Percentiles rank a stretch among this genome's conserved stretches.
These are phyloP conservation scores for Cynodonichthys magdalenae DNA, from an alignment of 2,797 vertebrate species.

Conservation along the genomic window DNA sequence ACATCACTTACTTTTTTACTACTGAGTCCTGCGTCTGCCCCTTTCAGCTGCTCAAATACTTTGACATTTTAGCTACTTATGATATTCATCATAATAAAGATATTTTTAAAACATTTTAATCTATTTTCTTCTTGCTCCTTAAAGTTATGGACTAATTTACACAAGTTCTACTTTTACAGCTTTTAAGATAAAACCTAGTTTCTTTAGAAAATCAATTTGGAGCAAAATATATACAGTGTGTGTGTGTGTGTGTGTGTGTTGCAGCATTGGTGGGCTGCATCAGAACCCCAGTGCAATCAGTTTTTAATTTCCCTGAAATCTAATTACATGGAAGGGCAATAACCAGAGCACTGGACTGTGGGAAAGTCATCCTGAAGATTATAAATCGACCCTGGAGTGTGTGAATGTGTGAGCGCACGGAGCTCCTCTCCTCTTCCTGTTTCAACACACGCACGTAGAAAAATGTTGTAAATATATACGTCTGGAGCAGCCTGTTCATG, in stretches of 20 bases:
- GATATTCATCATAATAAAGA: no score
- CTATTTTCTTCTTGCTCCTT: no score
- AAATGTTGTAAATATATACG: slow-evolving; percentile 4
- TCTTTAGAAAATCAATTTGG: no score
- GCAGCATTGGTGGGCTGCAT: slow-evolving; percentile 29
- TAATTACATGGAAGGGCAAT: slow-evolving; percentile 69
- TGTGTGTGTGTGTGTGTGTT: slow-evolving; percentile 16
- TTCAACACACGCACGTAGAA: not conserved
- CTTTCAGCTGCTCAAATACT: no score
- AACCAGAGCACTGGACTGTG: slow-evolving; percentile 60
- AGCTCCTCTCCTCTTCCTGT: not conserved
- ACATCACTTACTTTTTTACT: no score
- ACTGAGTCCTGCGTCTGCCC: no score
- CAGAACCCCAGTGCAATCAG: slow-evolving; percentile 61
- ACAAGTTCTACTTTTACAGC: no score
- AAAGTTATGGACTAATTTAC: no score
- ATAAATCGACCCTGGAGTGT: slow-evolving; percentile 51
- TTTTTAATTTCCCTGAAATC: slow-evolving; percentile 74
- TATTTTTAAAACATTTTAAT: no score
- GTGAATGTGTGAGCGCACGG: slow-evolving; percentile 7
- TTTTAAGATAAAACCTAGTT: no score
- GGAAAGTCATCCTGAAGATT: slow-evolving; percentile 56
- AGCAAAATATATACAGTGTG: not conserved
- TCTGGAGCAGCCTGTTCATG: not conserved
- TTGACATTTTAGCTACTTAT: no score